A percentile compares a stretch with the other conserved stretches of the same genome.
These are phyloP conservation scores for Seira sanloemensis DNA, from an alignment of 2,888 invertebrate genomes.

Conservation along the genomic window DNA sequence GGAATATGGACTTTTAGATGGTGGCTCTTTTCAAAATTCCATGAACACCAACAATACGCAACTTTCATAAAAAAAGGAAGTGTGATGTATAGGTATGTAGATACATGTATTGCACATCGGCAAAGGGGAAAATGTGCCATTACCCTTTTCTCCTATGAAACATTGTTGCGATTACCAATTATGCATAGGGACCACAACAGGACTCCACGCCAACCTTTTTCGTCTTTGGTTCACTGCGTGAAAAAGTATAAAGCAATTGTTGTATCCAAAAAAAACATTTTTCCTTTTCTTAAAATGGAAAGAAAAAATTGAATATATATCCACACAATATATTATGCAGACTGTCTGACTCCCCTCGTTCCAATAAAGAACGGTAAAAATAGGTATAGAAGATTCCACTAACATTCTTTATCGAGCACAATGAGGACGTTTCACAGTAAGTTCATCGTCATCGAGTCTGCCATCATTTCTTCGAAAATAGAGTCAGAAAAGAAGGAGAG, in stretches of 20 bases:
- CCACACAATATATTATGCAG: background rate
- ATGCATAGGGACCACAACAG: slow-evolving; percentile 4
- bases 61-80: too few relatives aligned
- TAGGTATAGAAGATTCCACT: slow-evolving; percentile 21
- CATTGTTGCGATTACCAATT: slow-evolving; percentile 4
- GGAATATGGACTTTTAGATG: too few relatives aligned
- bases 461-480: background rate
- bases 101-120: too few relatives aligned
- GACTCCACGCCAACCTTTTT: background rate
- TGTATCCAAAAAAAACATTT: too few relatives aligned
- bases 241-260: slow-evolving; percentile 23
- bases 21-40: too few relatives aligned
- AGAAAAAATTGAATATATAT: background rate
- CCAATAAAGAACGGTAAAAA: background rate
- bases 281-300: background rate
- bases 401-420: background rate
- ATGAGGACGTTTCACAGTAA: slow-evolving; percentile 24
- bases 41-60: too few relatives aligned
- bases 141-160: background rate
- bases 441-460: slow-evolving; percentile 38
- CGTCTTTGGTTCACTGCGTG: slow-evolving; percentile 47
- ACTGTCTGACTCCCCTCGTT: background rate
- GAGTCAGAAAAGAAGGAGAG: background rate
- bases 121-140: too few relatives aligned
- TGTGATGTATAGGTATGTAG: too few relatives aligned